phyloP scores from a whole-genome alignment of 2,888 invertebrate genomes.

The Andrena dorsata region DNA sequence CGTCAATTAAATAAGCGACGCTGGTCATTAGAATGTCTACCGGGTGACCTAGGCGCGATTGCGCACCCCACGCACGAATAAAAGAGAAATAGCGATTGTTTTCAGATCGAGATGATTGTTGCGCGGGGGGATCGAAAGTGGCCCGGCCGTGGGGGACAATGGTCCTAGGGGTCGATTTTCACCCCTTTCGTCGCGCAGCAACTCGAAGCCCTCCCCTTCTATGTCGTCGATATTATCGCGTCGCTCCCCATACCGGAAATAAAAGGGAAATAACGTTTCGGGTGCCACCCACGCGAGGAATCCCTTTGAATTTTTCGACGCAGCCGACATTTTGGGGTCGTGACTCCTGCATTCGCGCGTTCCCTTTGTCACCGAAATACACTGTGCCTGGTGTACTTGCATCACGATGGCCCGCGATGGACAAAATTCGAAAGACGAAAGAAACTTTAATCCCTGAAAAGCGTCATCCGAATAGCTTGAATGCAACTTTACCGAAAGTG shows the following conservation, averaged over 20 bases:
- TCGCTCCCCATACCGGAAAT: conserved; percentile 61
- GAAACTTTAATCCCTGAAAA: not conserved
- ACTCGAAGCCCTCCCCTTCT: conserved; percentile 6
- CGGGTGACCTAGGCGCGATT: conserved; percentile 56
- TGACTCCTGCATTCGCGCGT: not conserved
- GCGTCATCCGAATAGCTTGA: no score
- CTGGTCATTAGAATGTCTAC: conserved; percentile 62
- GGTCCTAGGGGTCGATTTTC: conserved; percentile 55
- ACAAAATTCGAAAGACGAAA: not conserved
- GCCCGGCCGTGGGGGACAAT: conserved; percentile 43
- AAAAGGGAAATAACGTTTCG: conserved; percentile 71
- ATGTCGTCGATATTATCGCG: conserved; percentile 64
- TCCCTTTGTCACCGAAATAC: not conserved
- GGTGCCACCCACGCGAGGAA: conserved; percentile 48
- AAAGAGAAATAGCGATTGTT: conserved; percentile 58
- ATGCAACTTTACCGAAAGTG: not conserved
- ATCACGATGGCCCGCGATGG: not conserved
- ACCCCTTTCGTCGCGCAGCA: conserved; percentile 50
- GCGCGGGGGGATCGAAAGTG: conserved; percentile 49
- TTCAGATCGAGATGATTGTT: conserved; percentile 58
- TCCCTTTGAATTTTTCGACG: conserved; percentile 60
- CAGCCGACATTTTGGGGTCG: not conserved
- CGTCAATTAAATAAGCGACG: conserved; percentile 65
- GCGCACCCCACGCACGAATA: not conserved
- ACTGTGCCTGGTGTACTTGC: not conserved